phyloP scores from a whole-genome alignment of 2,888 invertebrate genomes.

The Dendrolimus pini region DNA sequence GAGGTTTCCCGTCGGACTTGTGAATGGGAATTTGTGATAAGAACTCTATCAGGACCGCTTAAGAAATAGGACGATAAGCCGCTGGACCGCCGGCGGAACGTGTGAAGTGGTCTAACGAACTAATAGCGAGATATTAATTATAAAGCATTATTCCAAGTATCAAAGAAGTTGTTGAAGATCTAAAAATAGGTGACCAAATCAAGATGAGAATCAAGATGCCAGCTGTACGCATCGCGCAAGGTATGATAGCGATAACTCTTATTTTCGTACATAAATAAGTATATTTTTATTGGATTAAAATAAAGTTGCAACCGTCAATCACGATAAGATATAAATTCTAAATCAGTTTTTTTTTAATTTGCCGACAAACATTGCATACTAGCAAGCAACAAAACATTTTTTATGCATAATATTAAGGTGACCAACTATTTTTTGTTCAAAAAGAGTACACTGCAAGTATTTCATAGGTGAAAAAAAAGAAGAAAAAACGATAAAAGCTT shows the following conservation, averaged over 20 bases:
- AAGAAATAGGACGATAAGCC: conserved; percentile 59
- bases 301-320: neutral
- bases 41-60: conserved; percentile 56
- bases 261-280: conserved; percentile 4
- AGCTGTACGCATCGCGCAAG: conserved; percentile 97
- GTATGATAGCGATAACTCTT: conserved; percentile 71
- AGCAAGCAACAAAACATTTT: no score
- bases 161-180: conserved; percentile 62
- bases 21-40: conserved; percentile 47
- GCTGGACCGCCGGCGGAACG: conserved; percentile 68
- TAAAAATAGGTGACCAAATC: conserved; percentile 78
- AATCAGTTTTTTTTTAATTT: conserved; percentile 2
- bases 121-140: conserved; percentile 50
- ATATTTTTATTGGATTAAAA: neutral
- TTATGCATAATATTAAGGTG: no score
- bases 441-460: no score
- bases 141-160: conserved; percentile 55
- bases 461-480: no score
- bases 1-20: conserved; percentile 61
- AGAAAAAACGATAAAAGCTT: no score
- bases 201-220: conserved; percentile 99
- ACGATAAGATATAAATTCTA: conserved; percentile 7
- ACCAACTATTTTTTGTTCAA: no score
- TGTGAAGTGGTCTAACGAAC: conserved; percentile 66
- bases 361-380: no score